Evolutionary conservation across 2,797 vertebrate genomes (phyloP).

Genomic region (Hydrolagus colliei): DNA sequence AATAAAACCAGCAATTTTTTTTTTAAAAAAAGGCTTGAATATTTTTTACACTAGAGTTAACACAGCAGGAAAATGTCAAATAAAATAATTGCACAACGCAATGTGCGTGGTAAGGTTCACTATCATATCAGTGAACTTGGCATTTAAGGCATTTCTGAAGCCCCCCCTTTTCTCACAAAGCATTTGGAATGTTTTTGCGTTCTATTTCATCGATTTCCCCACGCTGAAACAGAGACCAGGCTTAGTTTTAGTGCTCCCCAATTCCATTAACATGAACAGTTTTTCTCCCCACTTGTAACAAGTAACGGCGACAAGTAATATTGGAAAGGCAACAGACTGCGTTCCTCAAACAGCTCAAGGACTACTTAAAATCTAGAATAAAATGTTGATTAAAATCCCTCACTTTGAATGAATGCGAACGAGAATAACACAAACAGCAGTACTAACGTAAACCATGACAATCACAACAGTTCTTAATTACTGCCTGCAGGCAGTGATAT

Average conservation of each 20-base stretch:
- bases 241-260: not conserved
- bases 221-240: not conserved
- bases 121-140: slow-evolving; percentile 49
- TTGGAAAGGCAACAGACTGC: not conserved
- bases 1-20: slow-evolving; percentile 51
- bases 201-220: not conserved
- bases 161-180: slow-evolving; percentile 22
- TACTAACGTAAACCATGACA: not conserved
- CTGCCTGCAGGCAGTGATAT: not conserved
- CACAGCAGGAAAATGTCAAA: slow-evolving; percentile 49
- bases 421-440: not conserved
- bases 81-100: slow-evolving; percentile 57
- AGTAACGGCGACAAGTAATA: not conserved
- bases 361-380: not conserved
- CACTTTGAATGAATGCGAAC: not conserved
- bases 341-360: not conserved
- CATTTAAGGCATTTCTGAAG: slow-evolving; percentile 65
- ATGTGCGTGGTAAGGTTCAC: slow-evolving; percentile 49
- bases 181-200: slow-evolving; percentile 24
- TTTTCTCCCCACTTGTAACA: not conserved
- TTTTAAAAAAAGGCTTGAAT: slow-evolving; percentile 31
- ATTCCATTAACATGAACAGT: not conserved
- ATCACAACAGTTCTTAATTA: not conserved
- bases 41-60: slow-evolving; percentile 57
- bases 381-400: too few species aligned